Evolutionary conservation across 2,797 vertebrate species (phyloP).

Genomic region (Australoheros facetus): DNA sequence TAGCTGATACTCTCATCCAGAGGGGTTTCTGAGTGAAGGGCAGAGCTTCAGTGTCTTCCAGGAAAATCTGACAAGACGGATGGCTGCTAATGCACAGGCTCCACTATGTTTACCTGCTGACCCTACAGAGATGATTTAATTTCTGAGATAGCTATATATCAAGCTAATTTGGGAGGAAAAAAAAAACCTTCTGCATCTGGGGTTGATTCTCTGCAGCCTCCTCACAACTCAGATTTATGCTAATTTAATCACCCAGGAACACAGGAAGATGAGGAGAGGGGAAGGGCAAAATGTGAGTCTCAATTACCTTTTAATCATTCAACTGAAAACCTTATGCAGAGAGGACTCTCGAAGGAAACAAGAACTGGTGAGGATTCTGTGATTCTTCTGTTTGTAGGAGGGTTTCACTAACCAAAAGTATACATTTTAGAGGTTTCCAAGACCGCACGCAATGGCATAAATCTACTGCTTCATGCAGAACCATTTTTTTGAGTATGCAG

Average conservation of each 20-base stretch:
- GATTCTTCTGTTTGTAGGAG: too few species aligned
- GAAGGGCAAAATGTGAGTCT: background rate
- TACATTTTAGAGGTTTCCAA: background rate
- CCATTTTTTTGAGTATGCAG: background rate
- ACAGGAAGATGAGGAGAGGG: background rate
- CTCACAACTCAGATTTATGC: background rate
- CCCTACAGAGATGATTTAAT: conserved; percentile 20
- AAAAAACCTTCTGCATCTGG: background rate
- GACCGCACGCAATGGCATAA: too few species aligned
- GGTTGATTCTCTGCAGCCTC: background rate
- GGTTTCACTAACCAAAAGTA: background rate
- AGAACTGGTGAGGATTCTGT: background rate
- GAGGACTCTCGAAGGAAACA: background rate
- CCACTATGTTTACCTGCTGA: background rate
- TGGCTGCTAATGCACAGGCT: conserved; percentile 13
- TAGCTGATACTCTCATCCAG: conserved; percentile 29
- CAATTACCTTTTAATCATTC: background rate
- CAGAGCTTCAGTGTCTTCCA: conserved; percentile 9
- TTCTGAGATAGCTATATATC: background rate
- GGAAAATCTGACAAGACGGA: conserved; percentile 38
- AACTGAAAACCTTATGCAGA: background rate
- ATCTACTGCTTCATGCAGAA: background rate
- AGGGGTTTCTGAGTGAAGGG: conserved; percentile 23
- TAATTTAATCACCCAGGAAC: background rate
- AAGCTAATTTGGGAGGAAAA: background rate